Evolutionary conservation across 2,888 invertebrate species (phyloP).

Genomic region (Morpho helenor): DNA sequence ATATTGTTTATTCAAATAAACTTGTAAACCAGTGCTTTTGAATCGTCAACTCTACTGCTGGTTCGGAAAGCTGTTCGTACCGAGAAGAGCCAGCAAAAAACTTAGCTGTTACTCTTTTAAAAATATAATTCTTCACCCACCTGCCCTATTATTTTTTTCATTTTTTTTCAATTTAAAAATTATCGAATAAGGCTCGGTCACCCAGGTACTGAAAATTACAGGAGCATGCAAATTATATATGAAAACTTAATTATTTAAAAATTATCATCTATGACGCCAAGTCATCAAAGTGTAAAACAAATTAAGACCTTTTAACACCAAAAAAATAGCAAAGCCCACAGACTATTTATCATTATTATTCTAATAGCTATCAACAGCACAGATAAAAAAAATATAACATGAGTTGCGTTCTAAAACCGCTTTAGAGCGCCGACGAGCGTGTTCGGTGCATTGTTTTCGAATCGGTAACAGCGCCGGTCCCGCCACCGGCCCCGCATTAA

Average conservation of each 20-base stretch:
- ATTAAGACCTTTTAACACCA: slow-evolving; percentile 28
- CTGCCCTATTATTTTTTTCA: too few species aligned
- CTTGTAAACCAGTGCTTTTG: too few species aligned
- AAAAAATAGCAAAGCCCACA: slow-evolving; percentile 23
- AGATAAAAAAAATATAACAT: slow-evolving; percentile 44
- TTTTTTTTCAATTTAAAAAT: too few species aligned
- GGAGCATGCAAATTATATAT: background rate
- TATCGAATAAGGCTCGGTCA: too few species aligned
- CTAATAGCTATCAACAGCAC: slow-evolving; percentile 44
- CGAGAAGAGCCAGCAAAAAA: too few species aligned
- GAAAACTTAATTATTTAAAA: too few species aligned
- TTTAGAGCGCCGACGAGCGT: slow-evolving; percentile 55
- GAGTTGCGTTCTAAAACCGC: slow-evolving; percentile 54
- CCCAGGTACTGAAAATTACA: too few species aligned
- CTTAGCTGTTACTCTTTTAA: too few species aligned
- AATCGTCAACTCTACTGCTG: too few species aligned
- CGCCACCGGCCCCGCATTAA: slow-evolving; percentile 76
- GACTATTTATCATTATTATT: slow-evolving; percentile 34
- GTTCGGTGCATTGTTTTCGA: slow-evolving; percentile 64
- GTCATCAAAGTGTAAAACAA: slow-evolving; percentile 24
- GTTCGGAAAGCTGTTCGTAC: too few species aligned
- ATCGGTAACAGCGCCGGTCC: slow-evolving; percentile 63
- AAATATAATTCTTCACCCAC: too few species aligned
- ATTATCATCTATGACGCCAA: background rate
- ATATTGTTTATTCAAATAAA: too few species aligned